Evolutionary conservation across 1,140 invertebrate species (phyloP).

Genomic region (Teleopsis dalmanni): DNA sequence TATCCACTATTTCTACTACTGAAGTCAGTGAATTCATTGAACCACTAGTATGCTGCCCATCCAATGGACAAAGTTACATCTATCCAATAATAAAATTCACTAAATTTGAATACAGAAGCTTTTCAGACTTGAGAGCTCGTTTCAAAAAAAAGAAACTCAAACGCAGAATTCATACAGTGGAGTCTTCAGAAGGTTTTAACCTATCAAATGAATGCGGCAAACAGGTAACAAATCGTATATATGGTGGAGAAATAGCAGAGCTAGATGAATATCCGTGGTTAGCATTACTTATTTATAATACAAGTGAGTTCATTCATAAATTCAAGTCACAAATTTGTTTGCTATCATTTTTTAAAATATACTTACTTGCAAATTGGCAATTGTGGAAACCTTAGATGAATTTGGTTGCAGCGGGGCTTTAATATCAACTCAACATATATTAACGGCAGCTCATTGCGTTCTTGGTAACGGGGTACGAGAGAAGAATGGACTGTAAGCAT

Average conservation of each 20-base stretch:
- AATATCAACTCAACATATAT: conserved; percentile 51
- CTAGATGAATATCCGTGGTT: conserved; percentile 61
- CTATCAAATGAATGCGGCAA: conserved; percentile 42
- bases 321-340: not conserved
- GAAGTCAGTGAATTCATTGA: conserved; percentile 9
- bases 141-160: conserved; percentile 37
- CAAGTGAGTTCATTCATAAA: conserved; percentile 22
- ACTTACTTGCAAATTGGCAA: not conserved
- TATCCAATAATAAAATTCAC: conserved; percentile 34
- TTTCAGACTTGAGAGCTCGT: conserved; percentile 27
- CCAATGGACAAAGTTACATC: conserved; percentile 34
- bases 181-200: conserved; percentile 30
- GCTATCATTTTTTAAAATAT: too few species aligned
- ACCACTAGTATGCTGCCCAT: conserved; percentile 33
- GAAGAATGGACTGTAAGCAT: conserved; percentile 31
- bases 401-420: conserved; percentile 53
- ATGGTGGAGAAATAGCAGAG: conserved; percentile 47
- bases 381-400: conserved; percentile 28
- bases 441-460: conserved; percentile 83
- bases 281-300: conserved; percentile 57
- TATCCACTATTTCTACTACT: conserved; percentile 10
- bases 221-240: conserved; percentile 41
- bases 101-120: conserved; percentile 37
- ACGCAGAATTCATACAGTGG: conserved; percentile 34
- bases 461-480: conserved; percentile 47